Evolutionary conservation across 2,888 invertebrate species (phyloP), one percentile per base, ranked within the genome.

Genomic region (Andrena trimmerana): DNA sequence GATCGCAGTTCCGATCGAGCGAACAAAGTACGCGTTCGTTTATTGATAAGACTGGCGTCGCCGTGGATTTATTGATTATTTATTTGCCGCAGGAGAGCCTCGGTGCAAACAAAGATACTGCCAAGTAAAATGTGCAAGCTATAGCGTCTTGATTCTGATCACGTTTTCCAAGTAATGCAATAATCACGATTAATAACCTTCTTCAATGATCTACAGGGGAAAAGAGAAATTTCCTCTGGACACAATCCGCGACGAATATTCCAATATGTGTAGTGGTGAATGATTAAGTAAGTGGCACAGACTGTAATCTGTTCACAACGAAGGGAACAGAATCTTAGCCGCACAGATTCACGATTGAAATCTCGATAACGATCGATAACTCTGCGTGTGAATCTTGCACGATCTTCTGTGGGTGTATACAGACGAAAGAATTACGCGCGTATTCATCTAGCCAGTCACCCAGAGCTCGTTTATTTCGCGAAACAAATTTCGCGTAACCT

Each of bases 401-500:
- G 48, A 69, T 31, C 59, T 20, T 52, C 42, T 52, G 52, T 29
- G 73, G 7, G 33, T 48, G 65, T 13, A 63, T 57, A 65, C 33
- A 65, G 42, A 48, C 62, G 50, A 74, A 76, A 72, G 68, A 62
- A 65, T 76, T 70, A 57, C 70, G 59, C 80, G 78, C 72, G 80
- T 81, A 85, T 84, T 84, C 85, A 78, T 66, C 68, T 62, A 42
- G 36, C 6, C 68, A 36, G 65, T 69, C 75, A 69, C 66, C 72
- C 57, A n/a, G 57, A 20, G 65, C 68, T 69, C 84, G 78, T 86
- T 84, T 71, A 78, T 86, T 77, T 71, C 74, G 42, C 27, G 71
- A 52, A 79, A 82, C 74, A 62, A 84, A 82, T 86, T 84, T 77
- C 81, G 50, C 70, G 69, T 79, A 84, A 81, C 85, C 81, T 62